Conservation (phyloP, 2,113 vertebrate genomes). For the Nyctereutes procyonoides region DNA sequence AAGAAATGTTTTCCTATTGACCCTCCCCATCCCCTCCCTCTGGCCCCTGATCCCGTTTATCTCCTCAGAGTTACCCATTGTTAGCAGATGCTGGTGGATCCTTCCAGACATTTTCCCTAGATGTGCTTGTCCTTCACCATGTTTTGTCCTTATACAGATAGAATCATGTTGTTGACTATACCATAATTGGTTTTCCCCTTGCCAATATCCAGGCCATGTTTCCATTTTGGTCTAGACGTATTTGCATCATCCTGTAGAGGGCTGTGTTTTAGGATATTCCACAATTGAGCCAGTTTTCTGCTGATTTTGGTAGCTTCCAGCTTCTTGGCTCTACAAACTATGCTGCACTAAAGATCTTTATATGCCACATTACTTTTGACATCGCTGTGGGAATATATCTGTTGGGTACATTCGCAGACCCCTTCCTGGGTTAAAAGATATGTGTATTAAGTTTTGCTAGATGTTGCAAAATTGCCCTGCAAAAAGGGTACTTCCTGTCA, state of each 20-base stretch:
- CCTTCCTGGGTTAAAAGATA: not conserved
- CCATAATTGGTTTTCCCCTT: not conserved
- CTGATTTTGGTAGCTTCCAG: not conserved
- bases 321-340: not conserved
- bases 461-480: not conserved
- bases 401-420: not conserved
- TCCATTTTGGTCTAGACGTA: not conserved
- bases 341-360: not conserved
- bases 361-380: not conserved
- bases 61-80: not conserved
- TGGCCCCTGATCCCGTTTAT: accelerated
- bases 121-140: not conserved
- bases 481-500: not conserved
- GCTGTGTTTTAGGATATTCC: not conserved
- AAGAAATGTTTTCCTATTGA: not conserved
- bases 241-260: not conserved
- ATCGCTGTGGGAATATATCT: not conserved
- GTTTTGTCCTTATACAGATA: not conserved
- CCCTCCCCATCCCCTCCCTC: not conserved
- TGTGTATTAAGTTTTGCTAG: not conserved
- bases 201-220: not conserved
- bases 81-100: not conserved
- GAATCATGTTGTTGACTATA: not conserved
- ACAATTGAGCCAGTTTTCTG: not conserved
- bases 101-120: not conserved